Base-by-base conservation (phyloP, 2,888 invertebrate genomes). In the Cerceris ruficornis region DNA sequence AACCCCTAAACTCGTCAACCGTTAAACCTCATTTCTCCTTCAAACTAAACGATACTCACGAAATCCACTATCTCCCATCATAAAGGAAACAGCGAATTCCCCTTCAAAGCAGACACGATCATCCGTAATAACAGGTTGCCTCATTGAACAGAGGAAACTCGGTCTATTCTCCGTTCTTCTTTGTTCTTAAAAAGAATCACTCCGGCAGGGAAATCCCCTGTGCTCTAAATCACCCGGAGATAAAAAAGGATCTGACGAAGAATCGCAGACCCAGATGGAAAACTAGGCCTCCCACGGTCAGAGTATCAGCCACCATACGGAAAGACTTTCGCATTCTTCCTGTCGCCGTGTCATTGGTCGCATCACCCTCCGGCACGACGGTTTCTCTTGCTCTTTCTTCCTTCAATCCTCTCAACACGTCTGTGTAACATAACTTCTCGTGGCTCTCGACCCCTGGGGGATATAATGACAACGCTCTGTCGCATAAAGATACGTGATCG, bases 401-500 rank as follows among this genome's bases (percentile, higher is more conserved):
- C 15, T 42, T n/a, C 13, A 57, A 57, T 57, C 50, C 55, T 42
- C 55, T 49, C 46, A 42, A 55, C 65, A 57, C 41, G 50, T 50
- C 50, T 42, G 55, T 15, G 50, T 14, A 60, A 49, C 55, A 13
- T 58, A 69, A 74, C 74, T 65, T 65, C 41, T 50, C 46, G 11
- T 15, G 17, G 57, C 66, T 28, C 39, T 8, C 9, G 41, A n/a
- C 49, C 39, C 73, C 73, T 43, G 28, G 17, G 73, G 58, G 61
- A 69, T 61, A 69, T 69, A 61, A 61, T 61, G 28, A 64, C 15
- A 58, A 28, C 15, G 57, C 7, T 13, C 15, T n/a, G n/a, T 17
- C 9, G 64, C 17, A 60, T 17, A 28, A 54, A 77, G 8, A 55
- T 70, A 17, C 13, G 61, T 58, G 49, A 70, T 70, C 67, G 43